phyloP scores from a whole-genome alignment of 2,888 invertebrate species.

The Chymomyza amoena region DNA sequence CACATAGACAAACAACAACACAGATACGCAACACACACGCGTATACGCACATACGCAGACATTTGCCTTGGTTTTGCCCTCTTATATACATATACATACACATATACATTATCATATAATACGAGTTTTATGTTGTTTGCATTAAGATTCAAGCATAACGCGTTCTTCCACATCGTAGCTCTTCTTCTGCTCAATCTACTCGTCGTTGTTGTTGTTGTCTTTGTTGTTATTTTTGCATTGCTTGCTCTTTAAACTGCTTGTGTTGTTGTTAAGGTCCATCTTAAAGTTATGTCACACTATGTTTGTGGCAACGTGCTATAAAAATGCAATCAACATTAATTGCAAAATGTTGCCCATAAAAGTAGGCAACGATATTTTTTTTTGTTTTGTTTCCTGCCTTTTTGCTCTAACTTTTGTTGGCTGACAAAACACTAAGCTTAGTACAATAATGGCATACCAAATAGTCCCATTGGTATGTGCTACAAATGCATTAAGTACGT shows the following conservation, averaged over 20 bases:
- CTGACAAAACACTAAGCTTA: background rate
- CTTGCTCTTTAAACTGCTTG: background rate
- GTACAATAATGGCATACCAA: background rate
- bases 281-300: slow-evolving; percentile 34
- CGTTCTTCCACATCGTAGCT: background rate
- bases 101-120: slow-evolving; percentile 1
- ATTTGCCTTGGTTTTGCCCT: background rate
- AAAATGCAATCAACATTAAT: slow-evolving; percentile 69
- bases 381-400: background rate
- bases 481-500: background rate
- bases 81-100: slow-evolving; percentile 1
- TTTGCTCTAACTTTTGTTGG: background rate
- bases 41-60: background rate
- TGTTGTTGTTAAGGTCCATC: slow-evolving; percentile 12
- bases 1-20: slow-evolving; percentile 19
- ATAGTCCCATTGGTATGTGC: background rate
- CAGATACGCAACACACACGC: slow-evolving; percentile 12
- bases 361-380: slow-evolving; percentile 5
- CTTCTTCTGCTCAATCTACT: background rate
- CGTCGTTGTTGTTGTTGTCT: background rate
- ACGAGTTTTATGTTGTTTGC: slow-evolving; percentile 1
- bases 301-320: slow-evolving; percentile 37
- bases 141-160: slow-evolving; percentile 2
- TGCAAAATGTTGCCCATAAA: slow-evolving; percentile 51
- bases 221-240: background rate